phyloP scores from a whole-genome alignment of 2,888 invertebrate species.

The Hymenopus coronatus region DNA sequence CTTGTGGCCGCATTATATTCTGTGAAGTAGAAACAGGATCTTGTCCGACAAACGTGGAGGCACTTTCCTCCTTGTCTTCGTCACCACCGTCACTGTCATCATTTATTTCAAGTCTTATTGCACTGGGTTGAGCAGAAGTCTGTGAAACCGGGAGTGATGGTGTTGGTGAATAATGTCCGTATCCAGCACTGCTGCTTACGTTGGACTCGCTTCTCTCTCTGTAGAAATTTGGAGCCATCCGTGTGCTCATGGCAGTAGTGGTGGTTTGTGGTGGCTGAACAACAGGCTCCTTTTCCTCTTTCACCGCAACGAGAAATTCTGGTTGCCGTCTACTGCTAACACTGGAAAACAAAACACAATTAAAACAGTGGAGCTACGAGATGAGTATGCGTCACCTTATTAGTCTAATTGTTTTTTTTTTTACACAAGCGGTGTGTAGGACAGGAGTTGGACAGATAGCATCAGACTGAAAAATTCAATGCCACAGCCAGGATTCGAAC shows the following conservation, averaged over 20 bases:
- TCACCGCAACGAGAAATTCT: background rate
- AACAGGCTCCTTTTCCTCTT: background rate
- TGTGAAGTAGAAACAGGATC: background rate
- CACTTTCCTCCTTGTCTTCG: background rate
- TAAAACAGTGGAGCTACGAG: too few species aligned
- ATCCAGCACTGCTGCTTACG: background rate
- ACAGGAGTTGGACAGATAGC: too few species aligned
- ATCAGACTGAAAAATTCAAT: too few species aligned
- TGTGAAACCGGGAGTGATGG: background rate
- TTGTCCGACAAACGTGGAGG: background rate
- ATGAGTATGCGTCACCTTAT: too few species aligned
- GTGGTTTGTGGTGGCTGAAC: background rate
- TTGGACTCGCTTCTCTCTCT: constrained; percentile 12
- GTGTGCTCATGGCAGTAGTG: background rate
- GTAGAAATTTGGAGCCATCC: constrained; percentile 21
- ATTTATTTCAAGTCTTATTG: background rate
- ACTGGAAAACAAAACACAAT: background rate
- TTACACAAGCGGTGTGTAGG: too few species aligned
- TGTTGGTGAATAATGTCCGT: background rate
- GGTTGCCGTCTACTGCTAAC: background rate
- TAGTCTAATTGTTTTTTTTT: too few species aligned
- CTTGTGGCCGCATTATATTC: background rate
- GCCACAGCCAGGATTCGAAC: too few species aligned
- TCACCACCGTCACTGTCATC: background rate
- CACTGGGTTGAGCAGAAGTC: background rate